phyloP scores from a whole-genome alignment of 2,113 vertebrate species.

The Entelurus aequoreus region DNA sequence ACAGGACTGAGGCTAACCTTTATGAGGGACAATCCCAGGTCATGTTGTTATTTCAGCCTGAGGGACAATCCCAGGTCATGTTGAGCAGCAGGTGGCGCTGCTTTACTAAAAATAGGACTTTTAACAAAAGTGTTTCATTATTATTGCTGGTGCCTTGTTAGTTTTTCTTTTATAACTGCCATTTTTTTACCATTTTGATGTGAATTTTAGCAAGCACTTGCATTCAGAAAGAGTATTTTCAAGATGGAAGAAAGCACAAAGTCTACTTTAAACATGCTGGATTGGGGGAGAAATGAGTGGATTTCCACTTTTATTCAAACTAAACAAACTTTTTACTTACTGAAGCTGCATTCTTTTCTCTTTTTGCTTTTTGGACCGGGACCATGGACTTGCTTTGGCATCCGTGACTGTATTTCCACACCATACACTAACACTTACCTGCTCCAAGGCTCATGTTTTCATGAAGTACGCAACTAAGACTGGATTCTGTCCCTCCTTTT shows the following conservation, averaged over 20 bases:
- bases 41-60: neutral
- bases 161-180: slow-evolving; percentile 1
- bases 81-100: no score
- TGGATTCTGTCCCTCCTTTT: neutral
- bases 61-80: no score
- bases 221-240: neutral
- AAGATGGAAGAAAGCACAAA: neutral
- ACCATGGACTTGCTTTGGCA: neutral
- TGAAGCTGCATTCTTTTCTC: no score
- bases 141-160: neutral
- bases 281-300: neutral
- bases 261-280: neutral
- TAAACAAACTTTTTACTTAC: no score
- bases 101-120: no score
- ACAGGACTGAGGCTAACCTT: no score
- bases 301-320: no score
- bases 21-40: fast-evolving
- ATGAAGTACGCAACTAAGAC: neutral
- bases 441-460: neutral
- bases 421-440: neutral
- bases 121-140: no score
- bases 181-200: slow-evolving; percentile 10
- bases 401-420: neutral
- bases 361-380: neutral
- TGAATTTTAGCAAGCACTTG: slow-evolving; percentile 25